Percentiles rank a stretch among this genome's conserved stretches.
phyloP scores from a whole-genome alignment of 1,140 invertebrate genomes.

The Drosophila jambulina region DNA sequence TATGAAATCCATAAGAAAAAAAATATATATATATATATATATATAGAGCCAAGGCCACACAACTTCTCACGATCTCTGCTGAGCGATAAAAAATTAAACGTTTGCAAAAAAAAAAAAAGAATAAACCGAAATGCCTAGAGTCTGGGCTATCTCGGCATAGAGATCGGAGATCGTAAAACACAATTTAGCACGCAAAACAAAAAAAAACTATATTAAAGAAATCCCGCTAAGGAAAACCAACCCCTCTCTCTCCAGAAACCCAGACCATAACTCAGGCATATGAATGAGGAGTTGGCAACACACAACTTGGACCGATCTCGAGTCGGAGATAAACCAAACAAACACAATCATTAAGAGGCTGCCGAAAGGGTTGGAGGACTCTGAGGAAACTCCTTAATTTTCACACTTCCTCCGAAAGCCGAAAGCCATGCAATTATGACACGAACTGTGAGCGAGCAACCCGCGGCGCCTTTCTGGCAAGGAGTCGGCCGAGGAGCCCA shows the following conservation, averaged over 20 bases:
- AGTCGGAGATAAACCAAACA: slow-evolving; percentile 71
- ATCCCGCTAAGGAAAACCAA: slow-evolving; percentile 46
- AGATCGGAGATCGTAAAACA: slow-evolving; percentile 59
- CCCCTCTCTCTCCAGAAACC: slow-evolving; percentile 56
- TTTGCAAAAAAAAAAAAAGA: slow-evolving; percentile 58
- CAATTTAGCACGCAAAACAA: slow-evolving; percentile 72
- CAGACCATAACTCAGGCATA: slow-evolving; percentile 72
- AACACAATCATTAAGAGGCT: slow-evolving; percentile 65
- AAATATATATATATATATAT: no score
- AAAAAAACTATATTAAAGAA: slow-evolving; percentile 43
- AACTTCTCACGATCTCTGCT: slow-evolving; percentile 72
- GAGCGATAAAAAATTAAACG: slow-evolving; percentile 59
- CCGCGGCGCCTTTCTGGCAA: slow-evolving; percentile 55
- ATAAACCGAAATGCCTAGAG: slow-evolving; percentile 30
- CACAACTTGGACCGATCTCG: slow-evolving; percentile 60
- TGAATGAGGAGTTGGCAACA: slow-evolving; percentile 78
- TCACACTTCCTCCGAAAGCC: slow-evolving; percentile 67
- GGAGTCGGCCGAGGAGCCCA: slow-evolving; percentile 30
- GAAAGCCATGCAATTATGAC: slow-evolving; percentile 78
- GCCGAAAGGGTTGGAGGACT: slow-evolving; percentile 54
- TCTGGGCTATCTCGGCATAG: slow-evolving; percentile 49
- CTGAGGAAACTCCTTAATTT: slow-evolving; percentile 71
- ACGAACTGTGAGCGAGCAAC: slow-evolving; percentile 67
- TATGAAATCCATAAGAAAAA: background rate
- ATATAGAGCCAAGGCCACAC: slow-evolving; percentile 18